Base-by-base conservation (phyloP, 2,797 vertebrate species). In the Phaenicophaeus curvirostris region DNA sequence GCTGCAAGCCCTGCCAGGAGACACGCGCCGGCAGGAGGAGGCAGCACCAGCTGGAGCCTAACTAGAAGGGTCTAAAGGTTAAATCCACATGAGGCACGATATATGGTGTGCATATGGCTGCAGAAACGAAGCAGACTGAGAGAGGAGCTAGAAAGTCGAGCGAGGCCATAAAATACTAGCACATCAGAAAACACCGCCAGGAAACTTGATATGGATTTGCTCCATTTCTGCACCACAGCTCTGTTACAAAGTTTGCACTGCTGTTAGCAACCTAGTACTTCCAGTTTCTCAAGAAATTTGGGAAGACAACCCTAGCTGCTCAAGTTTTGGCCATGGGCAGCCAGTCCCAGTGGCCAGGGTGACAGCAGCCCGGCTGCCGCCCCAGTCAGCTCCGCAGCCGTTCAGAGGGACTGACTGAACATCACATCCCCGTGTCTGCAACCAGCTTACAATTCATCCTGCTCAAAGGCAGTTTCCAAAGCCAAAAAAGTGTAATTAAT, bases 51-150 rank as follows among this genome's bases (percentile, higher is more conserved):
- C 55, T 90, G 74, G 53, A 89, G 67, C 59, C 48, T 48, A 35
- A 59, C 62, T 73, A 55, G 18, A 30, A 69, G 42, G 59, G 74
- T 79, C 46, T 75, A 59, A 93, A 96, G 94, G 92, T 92, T 90
- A 95, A 94, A 93, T 63, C 63, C 27, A 30, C 59, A 39, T 0
- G 3, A 85, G 30, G 54, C 21, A 78, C 13, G 51, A 86, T 69
- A 51, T 28, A 90, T 1, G 2, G 42, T 35, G 46, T 11, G 28
- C 82, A 86, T 67, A 35, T 20, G 30, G 62, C 30, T 6, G 2
- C 72, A 89, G 61, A 91, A 69, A 91, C 28, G 48, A 59, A 89
- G 85, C 44, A 85, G 46, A 23, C 10, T 3, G 24, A 55, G 35
- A 73, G 37, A 82, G n/a, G 37, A 54, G 39, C n/a, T 27, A 48